Conservation (phyloP, 1,140 invertebrate species). For the Hestina assimilis region DNA sequence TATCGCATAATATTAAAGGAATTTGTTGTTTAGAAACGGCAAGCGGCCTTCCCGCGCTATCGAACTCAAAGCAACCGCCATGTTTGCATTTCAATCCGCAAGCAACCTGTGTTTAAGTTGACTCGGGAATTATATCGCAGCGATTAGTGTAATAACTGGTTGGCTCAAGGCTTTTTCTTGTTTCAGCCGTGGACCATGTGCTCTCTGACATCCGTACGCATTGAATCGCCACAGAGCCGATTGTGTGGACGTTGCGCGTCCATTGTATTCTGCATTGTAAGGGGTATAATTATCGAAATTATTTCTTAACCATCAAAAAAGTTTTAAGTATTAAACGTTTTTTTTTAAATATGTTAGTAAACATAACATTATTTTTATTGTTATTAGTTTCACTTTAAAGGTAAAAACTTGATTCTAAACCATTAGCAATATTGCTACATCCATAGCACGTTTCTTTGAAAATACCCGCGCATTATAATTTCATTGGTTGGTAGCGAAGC, state of each 20-base stretch:
- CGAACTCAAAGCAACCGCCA: conserved; percentile 70
- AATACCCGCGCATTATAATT: not conserved
- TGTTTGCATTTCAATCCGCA: conserved; percentile 76
- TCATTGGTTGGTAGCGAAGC: conserved; percentile 1
- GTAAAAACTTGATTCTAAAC: too few species aligned
- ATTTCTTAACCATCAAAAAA: too few species aligned
- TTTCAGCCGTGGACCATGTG: conserved; percentile 46
- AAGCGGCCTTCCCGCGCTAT: conserved; percentile 40
- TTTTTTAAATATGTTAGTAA: too few species aligned
- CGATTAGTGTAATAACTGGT: conserved; percentile 78
- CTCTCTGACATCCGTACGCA: conserved; percentile 48
- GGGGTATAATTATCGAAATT: not conserved
- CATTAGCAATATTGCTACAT: too few species aligned
- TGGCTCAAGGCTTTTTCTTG: conserved; percentile 64
- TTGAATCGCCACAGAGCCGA: conserved; percentile 47
- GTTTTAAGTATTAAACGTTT: too few species aligned
- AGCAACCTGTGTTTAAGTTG: conserved; percentile 76
- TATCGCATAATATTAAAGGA: too few species aligned
- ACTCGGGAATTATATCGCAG: conserved; percentile 76
- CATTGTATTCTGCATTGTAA: conserved; percentile 23
- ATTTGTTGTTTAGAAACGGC: conserved; percentile 33
- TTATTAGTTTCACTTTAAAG: too few species aligned
- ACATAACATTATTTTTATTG: too few species aligned
- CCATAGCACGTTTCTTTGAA: too few species aligned
- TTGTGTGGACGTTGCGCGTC: conserved; percentile 39